A percentile compares a stretch with the other conserved stretches of the same genome.
Conservation (phyloP, 2,888 invertebrate genomes). For the Teleiodes luculella region DNA sequence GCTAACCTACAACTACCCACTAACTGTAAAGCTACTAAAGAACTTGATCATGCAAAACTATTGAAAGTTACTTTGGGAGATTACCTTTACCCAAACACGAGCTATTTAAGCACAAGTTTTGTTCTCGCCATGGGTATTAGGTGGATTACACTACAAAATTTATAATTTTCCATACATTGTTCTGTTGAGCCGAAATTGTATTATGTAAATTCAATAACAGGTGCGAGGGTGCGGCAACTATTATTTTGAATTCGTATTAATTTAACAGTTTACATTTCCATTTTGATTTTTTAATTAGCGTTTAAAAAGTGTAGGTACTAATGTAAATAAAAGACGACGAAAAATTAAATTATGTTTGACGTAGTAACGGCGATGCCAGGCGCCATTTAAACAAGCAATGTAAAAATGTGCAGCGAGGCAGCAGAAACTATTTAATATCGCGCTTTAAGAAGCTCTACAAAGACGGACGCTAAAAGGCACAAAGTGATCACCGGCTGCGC, state of each 20-base stretch:
- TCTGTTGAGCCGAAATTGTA: constrained; percentile 46
- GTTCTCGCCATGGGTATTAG: constrained; percentile 42
- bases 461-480: constrained; percentile 58
- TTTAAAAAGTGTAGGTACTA: too few relatives aligned
- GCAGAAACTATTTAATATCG: constrained; percentile 75
- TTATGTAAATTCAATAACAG: constrained; percentile 64
- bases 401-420: constrained; percentile 61
- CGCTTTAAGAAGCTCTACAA: constrained; percentile 58
- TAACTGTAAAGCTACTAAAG: constrained; percentile 35
- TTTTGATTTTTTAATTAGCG: not conserved
- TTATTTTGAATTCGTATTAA: constrained; percentile 45
- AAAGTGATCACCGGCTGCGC: constrained; percentile 45
- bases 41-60: constrained; percentile 59
- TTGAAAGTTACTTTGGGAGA: constrained; percentile 65
- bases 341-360: not conserved
- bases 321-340: not conserved
- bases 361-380: constrained; percentile 31
- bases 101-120: constrained; percentile 39
- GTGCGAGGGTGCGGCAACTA: constrained; percentile 32
- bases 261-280: constrained; percentile 26
- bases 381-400: constrained; percentile 34
- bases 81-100: constrained; percentile 41
- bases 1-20: constrained; percentile 62
- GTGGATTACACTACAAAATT: constrained; percentile 62
- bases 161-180: constrained; percentile 48